These are phyloP conservation scores for Tokudaia muenninki DNA, from an alignment of 2,797 vertebrate genomes.

Conservation along the genomic window DNA sequence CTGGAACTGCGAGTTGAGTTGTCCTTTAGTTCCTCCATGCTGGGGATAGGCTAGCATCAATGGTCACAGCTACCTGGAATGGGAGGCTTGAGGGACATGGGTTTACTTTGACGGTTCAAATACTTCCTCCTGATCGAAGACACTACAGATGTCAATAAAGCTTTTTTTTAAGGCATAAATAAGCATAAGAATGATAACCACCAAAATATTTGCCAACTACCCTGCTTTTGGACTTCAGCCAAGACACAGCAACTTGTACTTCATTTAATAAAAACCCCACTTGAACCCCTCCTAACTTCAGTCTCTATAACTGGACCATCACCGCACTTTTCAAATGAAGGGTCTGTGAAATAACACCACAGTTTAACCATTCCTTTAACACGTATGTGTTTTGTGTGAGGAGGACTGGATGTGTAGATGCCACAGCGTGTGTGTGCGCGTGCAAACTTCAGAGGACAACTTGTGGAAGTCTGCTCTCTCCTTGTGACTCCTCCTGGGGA, in stretches of 20 bases:
- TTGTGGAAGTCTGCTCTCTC: not conserved
- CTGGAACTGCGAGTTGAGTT: not conserved
- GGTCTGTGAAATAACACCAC: not conserved
- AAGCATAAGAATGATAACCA: not conserved
- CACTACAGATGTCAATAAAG: not conserved
- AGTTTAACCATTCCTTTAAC: not conserved
- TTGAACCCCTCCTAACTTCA: not conserved
- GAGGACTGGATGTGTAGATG: not conserved
- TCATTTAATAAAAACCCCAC: not conserved
- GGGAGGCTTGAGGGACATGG: not conserved
- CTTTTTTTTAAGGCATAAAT: not conserved
- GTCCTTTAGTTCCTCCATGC: not conserved
- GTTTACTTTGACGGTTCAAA: conserved; percentile 11
- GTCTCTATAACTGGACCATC: not conserved
- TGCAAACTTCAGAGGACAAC: not conserved
- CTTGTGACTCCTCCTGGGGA: not conserved
- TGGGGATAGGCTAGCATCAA: not conserved
- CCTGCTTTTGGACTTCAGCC: not conserved
- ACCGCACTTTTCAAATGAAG: not conserved
- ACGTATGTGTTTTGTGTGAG: not conserved
- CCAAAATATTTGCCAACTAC: not conserved
- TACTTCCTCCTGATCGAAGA: not conserved
- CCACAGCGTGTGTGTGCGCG: not conserved
- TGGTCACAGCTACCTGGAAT: not conserved
- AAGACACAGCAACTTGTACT: not conserved